These are phyloP conservation scores for Pandion haliaetus DNA, from an alignment of 2,113 vertebrate species.

Conservation along the genomic window DNA sequence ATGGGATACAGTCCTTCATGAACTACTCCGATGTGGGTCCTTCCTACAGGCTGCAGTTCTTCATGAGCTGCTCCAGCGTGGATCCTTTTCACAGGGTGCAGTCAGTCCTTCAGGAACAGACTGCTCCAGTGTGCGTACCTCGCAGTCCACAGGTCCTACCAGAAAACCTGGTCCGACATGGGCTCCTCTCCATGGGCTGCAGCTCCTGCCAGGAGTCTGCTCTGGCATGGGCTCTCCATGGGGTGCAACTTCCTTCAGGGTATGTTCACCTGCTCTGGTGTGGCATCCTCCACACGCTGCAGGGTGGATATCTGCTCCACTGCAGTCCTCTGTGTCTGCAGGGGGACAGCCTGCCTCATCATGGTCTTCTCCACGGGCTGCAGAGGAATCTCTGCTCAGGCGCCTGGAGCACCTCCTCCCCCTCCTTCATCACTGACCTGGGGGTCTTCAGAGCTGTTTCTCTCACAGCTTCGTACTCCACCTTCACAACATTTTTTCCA, in stretches of 20 bases:
- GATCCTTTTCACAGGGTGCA: accelerated
- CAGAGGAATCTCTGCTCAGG: background rate
- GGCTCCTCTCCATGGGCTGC: background rate
- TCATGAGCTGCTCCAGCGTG: background rate
- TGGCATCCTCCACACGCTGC: background rate
- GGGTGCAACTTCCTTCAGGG: background rate
- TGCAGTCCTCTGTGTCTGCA: background rate
- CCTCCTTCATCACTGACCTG: background rate
- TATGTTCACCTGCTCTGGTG: background rate
- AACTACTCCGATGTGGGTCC: background rate
- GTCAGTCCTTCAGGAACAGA: background rate
- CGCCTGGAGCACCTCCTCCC: accelerated
- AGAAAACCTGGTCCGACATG: background rate
- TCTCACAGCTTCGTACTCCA: background rate
- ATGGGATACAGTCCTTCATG: background rate
- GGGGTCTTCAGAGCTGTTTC: background rate
- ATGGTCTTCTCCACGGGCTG: accelerated
- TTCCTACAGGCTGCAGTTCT: background rate
- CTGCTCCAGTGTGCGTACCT: accelerated
- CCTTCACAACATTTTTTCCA: no score
- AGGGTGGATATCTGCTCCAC: background rate
- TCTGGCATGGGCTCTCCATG: accelerated
- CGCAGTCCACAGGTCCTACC: accelerated
- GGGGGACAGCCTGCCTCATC: background rate
- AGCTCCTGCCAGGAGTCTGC: background rate